Conservation (phyloP, 2,888 invertebrate species). For the Lochmaea crataegi region DNA sequence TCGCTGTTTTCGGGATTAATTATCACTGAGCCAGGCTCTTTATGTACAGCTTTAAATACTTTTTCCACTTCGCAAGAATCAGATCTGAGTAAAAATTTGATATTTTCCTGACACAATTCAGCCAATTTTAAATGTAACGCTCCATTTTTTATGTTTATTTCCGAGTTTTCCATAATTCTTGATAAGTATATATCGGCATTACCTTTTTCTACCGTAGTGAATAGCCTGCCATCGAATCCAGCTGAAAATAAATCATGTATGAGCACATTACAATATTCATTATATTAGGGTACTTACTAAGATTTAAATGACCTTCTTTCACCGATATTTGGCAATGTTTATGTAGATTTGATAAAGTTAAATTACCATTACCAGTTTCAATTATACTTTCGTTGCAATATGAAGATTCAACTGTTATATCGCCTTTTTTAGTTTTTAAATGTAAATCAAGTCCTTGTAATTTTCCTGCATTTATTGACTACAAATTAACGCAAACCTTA, state of each 20-base stretch:
- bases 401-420: slow-evolving; percentile 56
- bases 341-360: slow-evolving; percentile 57
- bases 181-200: slow-evolving; percentile 59
- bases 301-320: slow-evolving; percentile 54
- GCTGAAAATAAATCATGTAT: slow-evolving; percentile 53
- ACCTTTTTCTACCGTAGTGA: slow-evolving; percentile 55
- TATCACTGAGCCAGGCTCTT: slow-evolving; percentile 36
- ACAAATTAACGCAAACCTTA: slow-evolving; percentile 35
- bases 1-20: slow-evolving; percentile 46
- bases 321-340: slow-evolving; percentile 55
- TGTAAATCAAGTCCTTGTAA: slow-evolving; percentile 54
- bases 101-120: slow-evolving; percentile 55
- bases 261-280: too few relatives aligned
- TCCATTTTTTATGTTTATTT: slow-evolving; percentile 55
- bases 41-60: slow-evolving; percentile 43
- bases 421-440: slow-evolving; percentile 53
- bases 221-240: slow-evolving; percentile 61
- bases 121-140: slow-evolving; percentile 56
- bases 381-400: slow-evolving; percentile 57
- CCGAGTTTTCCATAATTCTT: slow-evolving; percentile 57
- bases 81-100: slow-evolving; percentile 50
- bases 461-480: slow-evolving; percentile 57
- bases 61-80: slow-evolving; percentile 44
- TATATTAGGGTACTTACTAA: slow-evolving; percentile 48
- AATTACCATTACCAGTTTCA: slow-evolving; percentile 53